Conservation (phyloP, 2,113 vertebrate genomes). For the Muntiacus reevesi region DNA sequence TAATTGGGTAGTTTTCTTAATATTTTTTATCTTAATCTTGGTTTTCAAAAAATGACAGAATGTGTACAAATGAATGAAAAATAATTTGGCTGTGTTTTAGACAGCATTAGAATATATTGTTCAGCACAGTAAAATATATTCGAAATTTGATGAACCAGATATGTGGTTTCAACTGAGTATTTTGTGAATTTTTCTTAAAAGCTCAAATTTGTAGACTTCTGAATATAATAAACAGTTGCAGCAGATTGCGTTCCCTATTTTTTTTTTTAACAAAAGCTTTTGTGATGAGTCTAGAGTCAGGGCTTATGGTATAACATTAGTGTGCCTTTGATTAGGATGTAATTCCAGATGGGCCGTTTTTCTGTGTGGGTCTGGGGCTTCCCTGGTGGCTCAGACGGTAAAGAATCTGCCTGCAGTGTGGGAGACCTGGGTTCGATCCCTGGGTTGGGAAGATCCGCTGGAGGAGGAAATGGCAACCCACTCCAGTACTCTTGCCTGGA, state of each 20-base stretch:
- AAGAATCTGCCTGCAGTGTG: background rate
- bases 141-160: slow-evolving; percentile 59
- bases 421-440: background rate
- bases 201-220: slow-evolving; percentile 72
- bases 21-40: slow-evolving; percentile 67
- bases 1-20: slow-evolving; percentile 53
- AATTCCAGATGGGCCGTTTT: background rate
- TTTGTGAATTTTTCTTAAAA: slow-evolving; percentile 74
- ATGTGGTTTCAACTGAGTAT: slow-evolving; percentile 60
- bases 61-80: slow-evolving; percentile 42
- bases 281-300: rapidly evolving
- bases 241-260: background rate
- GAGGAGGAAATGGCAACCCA: background rate
- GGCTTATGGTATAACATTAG: rapidly evolving
- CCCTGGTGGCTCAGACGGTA: background rate
- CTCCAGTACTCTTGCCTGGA: background rate
- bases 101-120: slow-evolving; percentile 71
- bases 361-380: rapidly evolving
- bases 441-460: background rate
- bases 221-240: slow-evolving; percentile 72
- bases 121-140: slow-evolving; percentile 57
- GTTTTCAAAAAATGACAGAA: slow-evolving; percentile 68
- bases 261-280: background rate
- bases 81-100: slow-evolving; percentile 80
- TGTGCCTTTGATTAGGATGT: rapidly evolving